A percentile compares a stretch with the other conserved stretches of the same genome.
Conservation (phyloP, 2,113 vertebrate species). For the Eptesicus fuscus region DNA sequence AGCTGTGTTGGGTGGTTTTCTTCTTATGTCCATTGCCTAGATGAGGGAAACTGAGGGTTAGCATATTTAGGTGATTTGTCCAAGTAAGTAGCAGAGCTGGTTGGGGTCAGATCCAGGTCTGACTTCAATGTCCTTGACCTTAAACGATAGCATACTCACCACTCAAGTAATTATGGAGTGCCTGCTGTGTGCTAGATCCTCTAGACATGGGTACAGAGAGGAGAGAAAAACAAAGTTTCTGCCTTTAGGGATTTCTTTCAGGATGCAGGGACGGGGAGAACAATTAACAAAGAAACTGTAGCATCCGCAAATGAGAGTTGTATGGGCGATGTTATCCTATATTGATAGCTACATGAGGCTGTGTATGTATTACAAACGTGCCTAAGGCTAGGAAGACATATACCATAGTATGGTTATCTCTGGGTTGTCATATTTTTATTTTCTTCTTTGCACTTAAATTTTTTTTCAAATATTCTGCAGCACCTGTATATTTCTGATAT, state of each 20-base stretch:
- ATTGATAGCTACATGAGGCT: background rate
- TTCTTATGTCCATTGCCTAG: background rate
- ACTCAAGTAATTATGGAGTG: background rate
- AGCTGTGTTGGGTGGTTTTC: background rate
- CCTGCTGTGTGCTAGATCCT: background rate
- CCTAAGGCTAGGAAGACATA: background rate
- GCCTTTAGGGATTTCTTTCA: background rate
- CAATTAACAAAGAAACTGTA: background rate
- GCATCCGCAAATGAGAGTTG: background rate
- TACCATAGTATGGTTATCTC: background rate
- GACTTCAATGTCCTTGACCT: background rate
- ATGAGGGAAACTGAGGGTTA: background rate
- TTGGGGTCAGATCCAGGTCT: background rate
- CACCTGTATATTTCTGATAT: background rate
- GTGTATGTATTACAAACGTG: background rate
- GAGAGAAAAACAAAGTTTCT: background rate
- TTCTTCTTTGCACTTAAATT: background rate
- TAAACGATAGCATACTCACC: background rate
- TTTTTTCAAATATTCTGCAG: slow-evolving; percentile 6
- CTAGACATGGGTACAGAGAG: background rate
- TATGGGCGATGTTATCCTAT: rapidly evolving
- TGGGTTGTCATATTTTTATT: background rate
- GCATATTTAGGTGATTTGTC: background rate
- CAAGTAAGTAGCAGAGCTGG: background rate
- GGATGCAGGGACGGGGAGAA: background rate